These are phyloP conservation scores for Pachyuromys duprasi DNA, from an alignment of 2,797 vertebrate genomes.

Conservation along the genomic window DNA sequence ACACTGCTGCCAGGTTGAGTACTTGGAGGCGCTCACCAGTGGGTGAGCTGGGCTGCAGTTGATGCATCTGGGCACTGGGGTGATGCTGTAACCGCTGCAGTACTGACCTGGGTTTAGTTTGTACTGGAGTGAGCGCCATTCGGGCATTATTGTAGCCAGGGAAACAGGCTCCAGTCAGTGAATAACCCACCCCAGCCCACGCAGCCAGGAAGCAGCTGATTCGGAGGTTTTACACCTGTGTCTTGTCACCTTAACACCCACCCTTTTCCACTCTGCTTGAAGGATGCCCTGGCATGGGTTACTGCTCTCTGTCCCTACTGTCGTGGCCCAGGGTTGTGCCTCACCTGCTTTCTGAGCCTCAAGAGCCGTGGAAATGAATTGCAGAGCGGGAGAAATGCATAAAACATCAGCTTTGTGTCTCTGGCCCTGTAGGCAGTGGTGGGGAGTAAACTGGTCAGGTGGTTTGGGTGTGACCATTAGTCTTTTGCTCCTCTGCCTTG, in stretches of 20 bases:
- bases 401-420: not conserved
- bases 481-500: conserved; percentile 69
- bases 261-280: not conserved
- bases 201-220: not conserved
- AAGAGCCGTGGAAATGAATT: not conserved
- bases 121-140: not conserved
- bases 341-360: conserved; percentile 16
- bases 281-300: not conserved
- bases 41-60: not conserved
- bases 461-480: conserved; percentile 77
- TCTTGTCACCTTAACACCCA: fast-evolving
- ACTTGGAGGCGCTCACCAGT: not conserved
- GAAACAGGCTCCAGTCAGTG: not conserved
- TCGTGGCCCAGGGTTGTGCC: not conserved
- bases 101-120: not conserved
- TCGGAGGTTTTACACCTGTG: not conserved
- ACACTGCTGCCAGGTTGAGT: not conserved
- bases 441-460: conserved; percentile 77
- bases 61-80: not conserved
- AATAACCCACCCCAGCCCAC: too few species aligned
- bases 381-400: conserved; percentile 48
- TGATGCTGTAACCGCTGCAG: not conserved
- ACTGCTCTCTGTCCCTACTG: not conserved
- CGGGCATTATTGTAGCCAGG: not conserved
- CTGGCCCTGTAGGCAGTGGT: conserved; percentile 21